phyloP scores from a whole-genome alignment of 2,888 invertebrate genomes.

The Dysmachus trigonus region DNA sequence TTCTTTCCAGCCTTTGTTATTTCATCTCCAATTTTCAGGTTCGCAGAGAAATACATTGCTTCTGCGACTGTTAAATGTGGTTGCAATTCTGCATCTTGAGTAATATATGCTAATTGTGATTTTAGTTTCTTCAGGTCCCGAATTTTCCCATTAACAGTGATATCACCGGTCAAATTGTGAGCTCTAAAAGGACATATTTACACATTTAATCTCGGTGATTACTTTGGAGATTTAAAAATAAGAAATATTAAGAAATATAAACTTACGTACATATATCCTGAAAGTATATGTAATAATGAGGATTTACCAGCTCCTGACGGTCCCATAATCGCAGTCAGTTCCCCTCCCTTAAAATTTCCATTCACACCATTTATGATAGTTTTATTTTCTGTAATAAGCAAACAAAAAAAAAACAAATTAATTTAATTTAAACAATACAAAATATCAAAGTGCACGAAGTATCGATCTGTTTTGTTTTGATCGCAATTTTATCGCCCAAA shows the following conservation, averaged over 20 bases:
- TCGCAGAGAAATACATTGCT: constrained; percentile 85
- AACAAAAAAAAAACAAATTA: neutral
- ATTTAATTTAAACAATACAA: neutral
- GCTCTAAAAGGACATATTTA: constrained; percentile 52
- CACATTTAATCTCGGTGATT: neutral
- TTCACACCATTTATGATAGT: constrained; percentile 70
- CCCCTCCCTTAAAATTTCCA: constrained; percentile 77
- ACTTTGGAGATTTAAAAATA: neutral
- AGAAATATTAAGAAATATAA: neutral
- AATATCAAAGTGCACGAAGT: neutral
- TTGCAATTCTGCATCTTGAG: constrained; percentile 86
- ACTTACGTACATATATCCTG: constrained; percentile 84
- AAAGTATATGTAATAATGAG: constrained; percentile 86
- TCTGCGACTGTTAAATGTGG: constrained; percentile 85
- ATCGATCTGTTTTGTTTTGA: neutral
- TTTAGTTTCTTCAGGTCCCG: constrained; percentile 75
- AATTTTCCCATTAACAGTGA: constrained; percentile 76
- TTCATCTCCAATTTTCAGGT: constrained; percentile 81
- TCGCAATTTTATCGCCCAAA: neutral
- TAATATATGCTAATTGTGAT: constrained; percentile 85
- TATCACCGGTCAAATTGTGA: constrained; percentile 69
- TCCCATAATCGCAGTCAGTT: constrained; percentile 86
- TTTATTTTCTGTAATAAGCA: constrained; percentile 68
- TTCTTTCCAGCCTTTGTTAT: constrained; percentile 72
- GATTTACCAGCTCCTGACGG: constrained; percentile 92